A percentile compares a stretch with the other conserved stretches of the same genome.
These are phyloP conservation scores for Sisyra nigra DNA, from an alignment of 2,888 invertebrate genomes.

Conservation along the genomic window DNA sequence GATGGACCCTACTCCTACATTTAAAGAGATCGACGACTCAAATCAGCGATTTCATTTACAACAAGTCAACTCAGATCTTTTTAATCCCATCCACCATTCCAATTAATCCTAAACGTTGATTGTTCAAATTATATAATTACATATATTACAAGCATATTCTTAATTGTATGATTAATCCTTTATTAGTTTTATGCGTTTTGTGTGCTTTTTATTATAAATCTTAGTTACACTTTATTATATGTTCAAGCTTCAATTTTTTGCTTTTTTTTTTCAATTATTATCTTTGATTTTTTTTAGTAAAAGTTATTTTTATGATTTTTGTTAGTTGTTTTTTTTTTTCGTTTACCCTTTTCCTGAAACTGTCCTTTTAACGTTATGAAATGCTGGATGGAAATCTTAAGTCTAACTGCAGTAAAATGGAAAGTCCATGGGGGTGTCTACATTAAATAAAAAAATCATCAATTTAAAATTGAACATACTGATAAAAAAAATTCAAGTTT, in stretches of 20 bases:
- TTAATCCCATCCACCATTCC: slow-evolving; percentile 21
- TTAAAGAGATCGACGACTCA: slow-evolving; percentile 28
- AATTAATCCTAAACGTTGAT: slow-evolving; percentile 10
- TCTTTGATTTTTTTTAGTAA: neutral
- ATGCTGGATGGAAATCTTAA: neutral
- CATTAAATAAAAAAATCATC: too few species aligned
- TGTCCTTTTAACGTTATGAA: too few species aligned
- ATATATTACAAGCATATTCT: slow-evolving; percentile 10
- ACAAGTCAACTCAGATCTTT: neutral
- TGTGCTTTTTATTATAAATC: too few species aligned
- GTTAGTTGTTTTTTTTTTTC: neutral
- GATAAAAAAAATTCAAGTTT: too few species aligned
- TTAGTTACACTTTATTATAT: neutral
- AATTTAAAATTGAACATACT: too few species aligned
- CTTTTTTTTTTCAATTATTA: neutral
- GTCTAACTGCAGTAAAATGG: too few species aligned
- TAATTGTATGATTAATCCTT: slow-evolving; percentile 1
- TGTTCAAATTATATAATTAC: slow-evolving; percentile 11
- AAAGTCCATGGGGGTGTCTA: too few species aligned
- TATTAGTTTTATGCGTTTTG: slow-evolving; percentile 3
- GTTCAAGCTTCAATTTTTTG: neutral
- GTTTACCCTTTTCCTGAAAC: neutral
- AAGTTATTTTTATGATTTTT: neutral
- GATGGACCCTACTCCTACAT: slow-evolving; percentile 94
- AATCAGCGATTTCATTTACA: slow-evolving; percentile 1